These are phyloP conservation scores for Ramazzottius varieornatus DNA, from an alignment of 2,888 invertebrate species.

Conservation along the genomic window DNA sequence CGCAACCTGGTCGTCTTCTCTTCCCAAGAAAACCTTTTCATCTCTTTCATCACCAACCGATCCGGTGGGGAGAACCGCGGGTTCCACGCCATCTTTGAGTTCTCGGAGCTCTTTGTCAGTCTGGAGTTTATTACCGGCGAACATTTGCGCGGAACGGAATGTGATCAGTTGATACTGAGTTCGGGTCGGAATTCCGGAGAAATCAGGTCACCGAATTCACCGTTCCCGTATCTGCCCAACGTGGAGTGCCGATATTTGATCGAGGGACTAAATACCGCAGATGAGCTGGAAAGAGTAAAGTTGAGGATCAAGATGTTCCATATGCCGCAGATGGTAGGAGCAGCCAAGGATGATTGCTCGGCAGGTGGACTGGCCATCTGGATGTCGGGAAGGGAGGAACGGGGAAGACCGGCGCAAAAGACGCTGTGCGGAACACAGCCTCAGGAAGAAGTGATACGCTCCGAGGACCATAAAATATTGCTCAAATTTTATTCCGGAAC, in stretches of 20 bases:
- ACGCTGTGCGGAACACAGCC: not conserved
- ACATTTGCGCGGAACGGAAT: slow-evolving; percentile 34
- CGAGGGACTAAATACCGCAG: slow-evolving; percentile 88
- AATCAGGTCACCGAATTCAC: slow-evolving; percentile 86
- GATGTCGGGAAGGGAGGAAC: not conserved
- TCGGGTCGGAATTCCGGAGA: slow-evolving; percentile 68
- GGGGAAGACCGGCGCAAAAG: not conserved
- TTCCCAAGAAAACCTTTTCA: slow-evolving; percentile 24
- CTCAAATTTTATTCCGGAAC: slow-evolving; percentile 2
- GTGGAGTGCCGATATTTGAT: slow-evolving; percentile 91
- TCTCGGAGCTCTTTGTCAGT: slow-evolving; percentile 91
- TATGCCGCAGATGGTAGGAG: slow-evolving; percentile 33
- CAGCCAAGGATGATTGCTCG: not conserved
- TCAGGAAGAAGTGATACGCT: not conserved
- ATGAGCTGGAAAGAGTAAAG: slow-evolving; percentile 73
- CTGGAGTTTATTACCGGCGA: slow-evolving; percentile 30
- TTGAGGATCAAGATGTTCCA: slow-evolving; percentile 64
- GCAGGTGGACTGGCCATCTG: not conserved
- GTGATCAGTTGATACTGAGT: slow-evolving; percentile 88
- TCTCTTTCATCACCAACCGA: not conserved
- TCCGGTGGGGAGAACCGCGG: slow-evolving; percentile 82
- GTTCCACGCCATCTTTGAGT: slow-evolving; percentile 92
- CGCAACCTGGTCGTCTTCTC: slow-evolving; percentile 82
- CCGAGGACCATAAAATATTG: not conserved
- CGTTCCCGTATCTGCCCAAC: slow-evolving; percentile 76